phyloP scores from a whole-genome alignment of 2,797 vertebrate species.

The Mus spretus region DNA sequence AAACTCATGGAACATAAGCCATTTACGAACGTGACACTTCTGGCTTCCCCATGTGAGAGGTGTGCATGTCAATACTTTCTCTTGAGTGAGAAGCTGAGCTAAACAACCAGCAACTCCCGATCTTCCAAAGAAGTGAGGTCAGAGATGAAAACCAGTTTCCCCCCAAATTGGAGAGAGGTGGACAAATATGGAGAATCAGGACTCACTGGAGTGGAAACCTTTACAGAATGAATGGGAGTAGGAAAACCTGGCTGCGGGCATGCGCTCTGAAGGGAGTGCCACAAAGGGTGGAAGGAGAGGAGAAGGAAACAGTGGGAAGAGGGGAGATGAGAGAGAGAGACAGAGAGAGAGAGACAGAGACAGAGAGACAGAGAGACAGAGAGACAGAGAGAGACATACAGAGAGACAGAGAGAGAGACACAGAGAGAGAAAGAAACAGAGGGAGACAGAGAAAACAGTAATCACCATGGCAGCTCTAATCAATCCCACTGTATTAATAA shows the following conservation, averaged over 20 bases:
- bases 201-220: neutral
- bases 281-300: neutral
- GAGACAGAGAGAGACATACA: too few species aligned
- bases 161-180: accelerated
- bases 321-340: neutral
- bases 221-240: accelerated
- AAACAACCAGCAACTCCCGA: neutral
- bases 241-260: accelerated
- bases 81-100: neutral
- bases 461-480: neutral
- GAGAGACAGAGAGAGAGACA: neutral
- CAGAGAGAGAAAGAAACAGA: neutral
- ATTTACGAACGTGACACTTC: neutral
- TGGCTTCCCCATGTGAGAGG: accelerated
- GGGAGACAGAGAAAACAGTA: neutral
- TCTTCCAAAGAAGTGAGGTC: neutral
- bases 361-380: neutral
- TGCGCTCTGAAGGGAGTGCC: too few species aligned
- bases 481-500: neutral
- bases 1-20: neutral
- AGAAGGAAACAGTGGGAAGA: neutral
- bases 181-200: neutral
- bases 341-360: accelerated
- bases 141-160: neutral
- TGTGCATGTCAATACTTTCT: accelerated